Evolutionary conservation across 2,888 invertebrate species (phyloP), one percentile per base, ranked within the genome.

Genomic region (Nymphalis polychloros): DNA sequence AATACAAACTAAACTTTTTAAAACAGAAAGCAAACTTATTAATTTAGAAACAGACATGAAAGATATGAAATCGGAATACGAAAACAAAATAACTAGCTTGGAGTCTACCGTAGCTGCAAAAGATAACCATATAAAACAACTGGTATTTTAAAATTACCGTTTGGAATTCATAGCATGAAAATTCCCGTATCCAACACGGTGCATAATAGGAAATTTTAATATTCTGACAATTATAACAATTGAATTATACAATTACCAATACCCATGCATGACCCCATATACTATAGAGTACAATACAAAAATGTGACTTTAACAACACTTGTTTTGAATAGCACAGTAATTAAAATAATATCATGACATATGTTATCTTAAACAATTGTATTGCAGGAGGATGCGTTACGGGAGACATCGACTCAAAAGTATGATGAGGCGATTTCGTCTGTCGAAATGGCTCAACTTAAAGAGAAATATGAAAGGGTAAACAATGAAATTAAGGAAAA

Each of bases 121-220:
- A 90, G 93, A 94, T 76, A 90, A 89, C 78, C 92, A 94, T 81
- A 93, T 95, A 74, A 93, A 94, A 77, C 94, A 94, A 87, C 87
- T 95, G 93, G 95, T 95, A 93, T 72, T 68, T 59, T 64, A 27
- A 41, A 50, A 23, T 27, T 52, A 57, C 19, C 53, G 62, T 70
- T 64, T 72, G 69, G 35, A 55, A 48, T 62, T 31, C 48, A 72
- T 31, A 68, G 70, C 72, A 72, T 70, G 70, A 68, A 50, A 55
- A 62, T 62, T 17, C 53, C 55, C 19, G 6, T 17, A 41, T n/a
- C 17, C 31, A 41, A 17, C 20, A n/a, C 41, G 10, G 1, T n/a
- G 16, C 13, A 13, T 31, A 31, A 31, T 55, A 31, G 27, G 4
- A 16, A 1, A 17, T 31, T 23, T 31, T 55, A 2, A 8, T 55